These are phyloP conservation scores for Lithophane socia DNA, from an alignment of 2,888 invertebrate species.

Conservation along the genomic window DNA sequence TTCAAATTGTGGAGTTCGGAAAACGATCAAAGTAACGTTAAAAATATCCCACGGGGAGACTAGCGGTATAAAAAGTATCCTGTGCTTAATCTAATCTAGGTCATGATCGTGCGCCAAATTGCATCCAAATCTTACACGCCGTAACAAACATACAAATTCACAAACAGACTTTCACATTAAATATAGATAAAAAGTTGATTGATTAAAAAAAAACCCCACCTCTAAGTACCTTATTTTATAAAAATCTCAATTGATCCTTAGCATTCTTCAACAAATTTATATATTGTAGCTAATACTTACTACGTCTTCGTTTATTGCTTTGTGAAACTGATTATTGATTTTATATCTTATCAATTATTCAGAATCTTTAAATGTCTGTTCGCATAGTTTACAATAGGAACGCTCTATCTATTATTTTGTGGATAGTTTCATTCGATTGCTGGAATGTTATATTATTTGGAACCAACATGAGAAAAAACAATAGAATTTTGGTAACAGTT, in stretches of 20 bases:
- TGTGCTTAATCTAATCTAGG: background rate
- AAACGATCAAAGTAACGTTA: background rate
- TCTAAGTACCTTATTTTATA: background rate
- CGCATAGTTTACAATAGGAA: conserved; percentile 14
- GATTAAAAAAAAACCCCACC: background rate
- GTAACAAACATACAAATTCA: background rate
- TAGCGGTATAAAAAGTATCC: background rate
- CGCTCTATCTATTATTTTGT: conserved; percentile 25
- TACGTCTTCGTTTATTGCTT: background rate
- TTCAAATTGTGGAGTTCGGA: background rate
- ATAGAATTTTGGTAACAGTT: background rate
- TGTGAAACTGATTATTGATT: conserved; percentile 9
- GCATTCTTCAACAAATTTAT: background rate
- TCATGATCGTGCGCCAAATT: conserved; percentile 13
- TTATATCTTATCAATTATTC: conserved; percentile 43
- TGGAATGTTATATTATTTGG: background rate
- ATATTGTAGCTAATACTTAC: background rate
- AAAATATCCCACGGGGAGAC: background rate
- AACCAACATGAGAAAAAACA: background rate
- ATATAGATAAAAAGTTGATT: background rate
- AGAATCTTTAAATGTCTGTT: conserved; percentile 6
- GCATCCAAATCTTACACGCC: background rate
- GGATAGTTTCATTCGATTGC: background rate
- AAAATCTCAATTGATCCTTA: background rate
- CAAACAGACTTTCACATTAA: background rate